Evolutionary conservation across 2,113 vertebrate genomes (phyloP), one percentile per base, ranked within the genome.

Genomic region (Nannospalax galili): DNA sequence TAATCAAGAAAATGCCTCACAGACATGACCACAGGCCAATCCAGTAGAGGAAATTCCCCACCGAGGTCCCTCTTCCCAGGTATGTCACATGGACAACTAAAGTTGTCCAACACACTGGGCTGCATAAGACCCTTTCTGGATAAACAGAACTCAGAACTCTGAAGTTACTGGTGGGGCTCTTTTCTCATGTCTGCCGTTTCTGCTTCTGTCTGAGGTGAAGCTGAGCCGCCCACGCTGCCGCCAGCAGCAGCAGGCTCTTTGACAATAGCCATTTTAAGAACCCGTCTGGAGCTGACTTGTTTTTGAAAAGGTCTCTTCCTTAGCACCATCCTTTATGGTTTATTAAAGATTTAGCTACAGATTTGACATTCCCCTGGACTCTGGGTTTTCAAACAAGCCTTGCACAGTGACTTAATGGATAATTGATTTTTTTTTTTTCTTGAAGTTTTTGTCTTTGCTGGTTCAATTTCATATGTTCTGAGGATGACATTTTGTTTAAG

Each of bases 261-360:
- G 78, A 91, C 56, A 42, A 78, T n/a, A 28, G 48, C 67, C 7
- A 0, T 70, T 78, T 69, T 28, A 8, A 91, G 84, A 86, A 56
- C 77, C 62, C 40, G 14, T 37, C 74, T 35, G 52, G 73, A 4
- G 1, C 87, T 26, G 3, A 7, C 64, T 79, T 28, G 12, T 26
- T 75, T 95, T 79, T 94, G 93, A 72, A 80, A 94, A 95, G 79
- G 28, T 78, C 84, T 87, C 26, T 73, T 45, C 67, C 82, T 48
- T 65, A 62, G 69, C 64, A 40, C 32, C 32, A 14, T 73, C 75
- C 72, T 93, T 70, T 69, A 58, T 37, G 22, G 93, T 58, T 80
- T 89, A 96, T 97, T 94, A 94, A 96, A 97, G 73, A 90, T 90
- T 90, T 88, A 93, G 56, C 70, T 32, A 26, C 60, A 64, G 5